phyloP scores from a whole-genome alignment of 2,888 invertebrate genomes.

The Thalpophila matura region DNA sequence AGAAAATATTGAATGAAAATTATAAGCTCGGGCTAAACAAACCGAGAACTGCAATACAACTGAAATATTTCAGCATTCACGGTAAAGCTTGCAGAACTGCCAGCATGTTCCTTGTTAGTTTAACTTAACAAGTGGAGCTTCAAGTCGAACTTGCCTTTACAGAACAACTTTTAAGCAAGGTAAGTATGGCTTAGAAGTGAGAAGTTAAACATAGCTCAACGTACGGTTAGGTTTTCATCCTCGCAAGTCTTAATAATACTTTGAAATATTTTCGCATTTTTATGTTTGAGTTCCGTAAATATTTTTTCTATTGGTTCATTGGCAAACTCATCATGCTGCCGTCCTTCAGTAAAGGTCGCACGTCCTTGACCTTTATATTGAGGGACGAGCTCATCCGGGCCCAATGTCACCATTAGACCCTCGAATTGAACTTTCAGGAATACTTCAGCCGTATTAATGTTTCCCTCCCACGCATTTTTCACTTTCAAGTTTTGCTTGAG shows the following conservation, averaged over 20 bases:
- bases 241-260: not conserved
- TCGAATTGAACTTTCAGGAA: slow-evolving; percentile 47
- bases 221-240: not conserved
- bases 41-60: too few species aligned
- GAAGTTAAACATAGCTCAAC: slow-evolving; percentile 1
- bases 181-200: not conserved
- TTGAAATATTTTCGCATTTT: not conserved
- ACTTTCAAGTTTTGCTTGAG: slow-evolving; percentile 37
- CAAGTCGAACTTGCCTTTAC: slow-evolving; percentile 13
- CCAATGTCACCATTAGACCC: slow-evolving; percentile 35
- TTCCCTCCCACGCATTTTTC: slow-evolving; percentile 23
- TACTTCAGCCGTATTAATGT: slow-evolving; percentile 49
- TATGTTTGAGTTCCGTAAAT: slow-evolving; percentile 2
- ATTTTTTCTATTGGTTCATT: slow-evolving; percentile 11
- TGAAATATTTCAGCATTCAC: slow-evolving; percentile 15
- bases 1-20: not conserved
- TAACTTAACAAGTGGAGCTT: slow-evolving; percentile 40
- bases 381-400: slow-evolving; percentile 52
- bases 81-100: slow-evolving; percentile 25
- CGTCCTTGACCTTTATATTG: slow-evolving; percentile 58
- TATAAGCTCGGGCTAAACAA: too few species aligned
- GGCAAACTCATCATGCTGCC: slow-evolving; percentile 9
- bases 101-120: slow-evolving; percentile 24
- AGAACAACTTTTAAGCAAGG: slow-evolving; percentile 25
- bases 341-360: slow-evolving; percentile 38